A percentile compares a stretch with the other conserved stretches of the same genome.
These are phyloP conservation scores for Chiroxiphia lanceolata DNA, from an alignment of 2,797 vertebrate species.

Conservation along the genomic window DNA sequence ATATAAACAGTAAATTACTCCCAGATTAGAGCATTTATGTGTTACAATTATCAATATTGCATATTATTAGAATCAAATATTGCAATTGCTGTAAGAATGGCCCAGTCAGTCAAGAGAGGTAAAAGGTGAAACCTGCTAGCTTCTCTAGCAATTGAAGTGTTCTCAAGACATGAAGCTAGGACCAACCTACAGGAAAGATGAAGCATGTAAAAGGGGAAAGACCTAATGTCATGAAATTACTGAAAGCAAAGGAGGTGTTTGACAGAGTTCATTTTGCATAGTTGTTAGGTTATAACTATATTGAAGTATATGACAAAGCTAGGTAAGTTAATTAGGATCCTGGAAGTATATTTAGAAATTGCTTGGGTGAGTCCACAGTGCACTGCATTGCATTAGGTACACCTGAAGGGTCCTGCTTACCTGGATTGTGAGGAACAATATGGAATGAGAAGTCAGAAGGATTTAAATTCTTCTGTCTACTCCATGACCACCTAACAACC, in stretches of 20 bases:
- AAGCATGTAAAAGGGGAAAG: neutral
- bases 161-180: neutral
- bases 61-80: neutral
- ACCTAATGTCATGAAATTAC: neutral
- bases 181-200: neutral
- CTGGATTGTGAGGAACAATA: neutral
- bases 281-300: neutral
- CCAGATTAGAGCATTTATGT: neutral
- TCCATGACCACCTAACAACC: neutral
- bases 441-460: neutral
- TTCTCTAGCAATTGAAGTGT: neutral
- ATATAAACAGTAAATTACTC: neutral
- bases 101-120: neutral
- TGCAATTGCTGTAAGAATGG: neutral
- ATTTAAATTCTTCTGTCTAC: neutral
- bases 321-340: neutral
- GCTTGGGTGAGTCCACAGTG: neutral
- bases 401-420: neutral
- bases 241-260: neutral
- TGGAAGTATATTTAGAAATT: neutral
- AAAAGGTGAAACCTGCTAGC: neutral
- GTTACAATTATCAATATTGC: neutral
- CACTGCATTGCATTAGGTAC: neutral
- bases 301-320: neutral
- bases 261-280: neutral